Evolutionary conservation across 2,113 vertebrate genomes (phyloP).

Genomic region (Trogon melanurus): DNA sequence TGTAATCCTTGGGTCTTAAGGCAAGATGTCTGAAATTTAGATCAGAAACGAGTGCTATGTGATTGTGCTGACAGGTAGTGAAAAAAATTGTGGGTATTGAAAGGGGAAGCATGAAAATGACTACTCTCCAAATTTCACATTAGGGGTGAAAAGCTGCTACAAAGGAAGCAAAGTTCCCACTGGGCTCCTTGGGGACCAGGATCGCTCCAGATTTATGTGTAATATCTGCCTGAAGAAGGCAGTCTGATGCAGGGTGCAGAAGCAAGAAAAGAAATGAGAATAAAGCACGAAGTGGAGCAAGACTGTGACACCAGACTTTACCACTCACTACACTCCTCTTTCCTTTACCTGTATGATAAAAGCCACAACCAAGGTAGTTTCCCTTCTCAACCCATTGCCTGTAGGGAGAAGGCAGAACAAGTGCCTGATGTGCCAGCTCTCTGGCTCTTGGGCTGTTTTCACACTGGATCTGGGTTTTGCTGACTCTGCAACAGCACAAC

Average conservation of each 20-base stretch:
- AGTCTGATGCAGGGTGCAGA: neutral
- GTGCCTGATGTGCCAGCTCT: neutral
- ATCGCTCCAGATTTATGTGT: neutral
- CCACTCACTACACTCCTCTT: neutral
- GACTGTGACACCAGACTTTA: neutral
- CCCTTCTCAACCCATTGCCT: fast-evolving
- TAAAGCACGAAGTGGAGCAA: neutral
- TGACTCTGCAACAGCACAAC: neutral
- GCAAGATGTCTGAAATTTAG: slow-evolving; percentile 8
- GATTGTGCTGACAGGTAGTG: slow-evolving; percentile 32
- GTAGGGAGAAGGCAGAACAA: neutral
- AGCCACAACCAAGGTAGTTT: neutral
- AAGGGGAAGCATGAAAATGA: neutral
- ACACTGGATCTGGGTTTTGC: neutral
- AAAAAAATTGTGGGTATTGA: neutral
- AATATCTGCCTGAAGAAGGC: neutral
- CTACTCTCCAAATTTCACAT: neutral
- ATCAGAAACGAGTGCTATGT: slow-evolving; percentile 3
- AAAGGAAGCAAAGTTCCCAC: neutral
- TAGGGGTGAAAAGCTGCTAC: neutral
- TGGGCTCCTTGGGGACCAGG: neutral
- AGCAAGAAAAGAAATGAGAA: neutral
- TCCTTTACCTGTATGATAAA: neutral
- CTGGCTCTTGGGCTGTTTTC: neutral
- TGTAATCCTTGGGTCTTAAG: slow-evolving; percentile 35